Conservation (phyloP, 2,888 invertebrate species). For the Lasius platythorax region DNA sequence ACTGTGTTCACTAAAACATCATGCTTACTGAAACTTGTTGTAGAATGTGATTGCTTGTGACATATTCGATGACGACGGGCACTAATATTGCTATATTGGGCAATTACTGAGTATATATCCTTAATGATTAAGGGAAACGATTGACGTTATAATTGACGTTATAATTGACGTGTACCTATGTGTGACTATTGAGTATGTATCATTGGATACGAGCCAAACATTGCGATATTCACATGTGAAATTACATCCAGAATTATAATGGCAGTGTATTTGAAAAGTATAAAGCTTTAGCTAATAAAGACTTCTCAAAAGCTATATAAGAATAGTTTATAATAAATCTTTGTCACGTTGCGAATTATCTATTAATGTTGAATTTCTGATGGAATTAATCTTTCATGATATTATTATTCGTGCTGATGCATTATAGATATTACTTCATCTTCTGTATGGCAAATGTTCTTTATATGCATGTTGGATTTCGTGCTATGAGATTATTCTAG, state of each 20-base stretch:
- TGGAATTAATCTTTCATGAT: background rate
- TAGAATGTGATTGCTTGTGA: background rate
- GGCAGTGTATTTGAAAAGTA: background rate
- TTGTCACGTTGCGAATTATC: background rate
- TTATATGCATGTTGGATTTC: conserved; percentile 24
- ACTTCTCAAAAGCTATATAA: background rate
- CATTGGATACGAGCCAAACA: conserved; percentile 16
- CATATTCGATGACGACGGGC: conserved; percentile 42
- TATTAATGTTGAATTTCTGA: background rate
- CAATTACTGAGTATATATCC: conserved; percentile 31
- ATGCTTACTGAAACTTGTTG: conserved; percentile 7
- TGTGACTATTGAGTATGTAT: conserved; percentile 24
- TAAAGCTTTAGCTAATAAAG: background rate
- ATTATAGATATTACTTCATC: conserved; percentile 9
- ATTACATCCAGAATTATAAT: conserved; percentile 6
- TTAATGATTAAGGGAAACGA: conserved; percentile 49
- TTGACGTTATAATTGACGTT: conserved; percentile 21
- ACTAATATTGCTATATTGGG: conserved; percentile 37
- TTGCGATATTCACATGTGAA: background rate
- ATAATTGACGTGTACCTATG: conserved; percentile 33
- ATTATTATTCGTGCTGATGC: conserved; percentile 2
- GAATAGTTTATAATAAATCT: background rate
- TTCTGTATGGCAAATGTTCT: background rate
- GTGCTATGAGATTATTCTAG: conserved; percentile 33
- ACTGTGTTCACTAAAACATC: background rate